Conservation (phyloP, 2,797 vertebrate genomes). For the Mastacembelus armatus region DNA sequence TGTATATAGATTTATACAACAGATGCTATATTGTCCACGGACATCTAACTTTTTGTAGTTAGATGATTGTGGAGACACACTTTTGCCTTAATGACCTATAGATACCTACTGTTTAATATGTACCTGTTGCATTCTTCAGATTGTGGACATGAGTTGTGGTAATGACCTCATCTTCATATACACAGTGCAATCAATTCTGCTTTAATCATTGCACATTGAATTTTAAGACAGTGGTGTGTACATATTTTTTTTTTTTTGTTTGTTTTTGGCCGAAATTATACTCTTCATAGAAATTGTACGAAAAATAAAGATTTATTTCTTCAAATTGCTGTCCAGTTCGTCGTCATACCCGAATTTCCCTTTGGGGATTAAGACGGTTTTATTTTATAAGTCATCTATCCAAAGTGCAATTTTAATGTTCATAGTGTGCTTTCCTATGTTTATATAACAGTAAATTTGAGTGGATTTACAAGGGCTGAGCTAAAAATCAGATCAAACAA, state of each 20-base stretch:
- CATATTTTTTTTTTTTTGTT: slow-evolving; percentile 11
- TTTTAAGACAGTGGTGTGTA: slow-evolving; percentile 28
- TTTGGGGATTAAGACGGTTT: too few species aligned
- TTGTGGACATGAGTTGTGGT: slow-evolving; percentile 21
- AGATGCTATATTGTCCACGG: slow-evolving; percentile 41
- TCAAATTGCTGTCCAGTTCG: slow-evolving; percentile 30
- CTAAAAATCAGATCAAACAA: background rate
- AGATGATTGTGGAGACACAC: slow-evolving; percentile 31
- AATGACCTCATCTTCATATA: slow-evolving; percentile 8
- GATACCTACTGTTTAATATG: slow-evolving; percentile 13
- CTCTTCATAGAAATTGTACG: slow-evolving; percentile 59
- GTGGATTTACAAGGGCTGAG: background rate
- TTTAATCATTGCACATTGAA: slow-evolving; percentile 34
- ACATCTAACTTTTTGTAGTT: slow-evolving; percentile 46
- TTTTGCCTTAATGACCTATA: slow-evolving; percentile 66
- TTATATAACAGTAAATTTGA: background rate
- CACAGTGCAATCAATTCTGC: slow-evolving; percentile 44
- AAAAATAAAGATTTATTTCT: slow-evolving; percentile 83
- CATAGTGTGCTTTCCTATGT: background rate
- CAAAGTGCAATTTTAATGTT: background rate
- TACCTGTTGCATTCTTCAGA: slow-evolving; percentile 42
- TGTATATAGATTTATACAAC: slow-evolving; percentile 44
- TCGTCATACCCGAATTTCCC: too few species aligned
- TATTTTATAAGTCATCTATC: background rate
- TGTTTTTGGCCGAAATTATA: slow-evolving; percentile 30